Conservation (phyloP, 1,140 invertebrate species). For the Tetragonula clypearis region DNA sequence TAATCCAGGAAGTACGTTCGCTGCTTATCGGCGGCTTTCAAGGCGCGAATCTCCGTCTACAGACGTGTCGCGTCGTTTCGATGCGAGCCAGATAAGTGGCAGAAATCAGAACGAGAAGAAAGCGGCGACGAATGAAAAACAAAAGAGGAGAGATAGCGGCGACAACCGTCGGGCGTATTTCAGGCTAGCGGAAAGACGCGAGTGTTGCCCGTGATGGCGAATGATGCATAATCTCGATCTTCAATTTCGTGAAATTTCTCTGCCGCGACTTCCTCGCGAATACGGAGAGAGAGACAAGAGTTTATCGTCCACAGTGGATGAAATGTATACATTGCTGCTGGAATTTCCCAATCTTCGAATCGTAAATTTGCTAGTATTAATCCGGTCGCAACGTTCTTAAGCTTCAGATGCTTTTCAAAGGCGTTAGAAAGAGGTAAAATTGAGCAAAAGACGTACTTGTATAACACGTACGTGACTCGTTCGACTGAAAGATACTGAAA, state of each 20-base stretch:
- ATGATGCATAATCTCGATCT: constrained; percentile 54
- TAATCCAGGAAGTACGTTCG: constrained; percentile 56
- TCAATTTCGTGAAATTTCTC: neutral
- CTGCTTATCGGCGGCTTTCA: constrained; percentile 52
- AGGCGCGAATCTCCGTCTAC: neutral
- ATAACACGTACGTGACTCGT: too few species aligned
- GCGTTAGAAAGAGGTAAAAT: too few species aligned
- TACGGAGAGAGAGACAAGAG: too few species aligned
- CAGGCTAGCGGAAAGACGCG: constrained; percentile 13
- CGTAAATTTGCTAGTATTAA: too few species aligned
- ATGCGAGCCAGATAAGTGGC: constrained; percentile 20
- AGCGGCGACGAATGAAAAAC: neutral
- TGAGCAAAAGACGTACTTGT: too few species aligned
- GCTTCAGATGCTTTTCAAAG: too few species aligned
- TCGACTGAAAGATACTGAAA: too few species aligned
- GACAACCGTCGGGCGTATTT: neutral
- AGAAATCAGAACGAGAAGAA: neutral
- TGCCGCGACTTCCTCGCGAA: neutral
- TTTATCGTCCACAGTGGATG: too few species aligned
- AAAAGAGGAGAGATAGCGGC: neutral
- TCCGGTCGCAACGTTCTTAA: too few species aligned
- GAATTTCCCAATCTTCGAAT: too few species aligned
- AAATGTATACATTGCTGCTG: too few species aligned
- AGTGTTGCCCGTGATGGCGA: constrained; percentile 47
- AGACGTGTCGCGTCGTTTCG: constrained; percentile 16